These are phyloP conservation scores for Bergia puertoricense DNA, from an alignment of 92 coral and sea anemone species.

Conservation along the genomic window DNA sequence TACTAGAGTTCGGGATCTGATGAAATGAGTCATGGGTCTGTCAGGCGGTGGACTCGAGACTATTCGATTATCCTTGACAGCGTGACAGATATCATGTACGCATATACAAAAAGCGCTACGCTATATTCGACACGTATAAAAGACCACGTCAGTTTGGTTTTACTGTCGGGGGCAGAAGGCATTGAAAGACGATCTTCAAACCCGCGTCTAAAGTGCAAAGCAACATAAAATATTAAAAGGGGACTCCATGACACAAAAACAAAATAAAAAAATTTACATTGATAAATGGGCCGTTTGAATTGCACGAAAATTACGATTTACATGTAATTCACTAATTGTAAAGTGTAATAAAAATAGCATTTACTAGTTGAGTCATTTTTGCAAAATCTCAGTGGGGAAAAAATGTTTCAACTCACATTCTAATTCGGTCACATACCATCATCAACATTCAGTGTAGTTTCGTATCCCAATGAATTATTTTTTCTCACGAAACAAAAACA, in stretches of 20 bases:
- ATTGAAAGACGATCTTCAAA: not conserved
- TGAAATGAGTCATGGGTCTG: conserved; percentile 4
- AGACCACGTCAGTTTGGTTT: not conserved
- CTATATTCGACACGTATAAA: conserved; percentile 1
- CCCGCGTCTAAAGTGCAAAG: not conserved
- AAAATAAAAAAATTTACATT: no score
- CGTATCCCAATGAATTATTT: no score
- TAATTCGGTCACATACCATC: no score
- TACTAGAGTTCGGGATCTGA: not conserved
- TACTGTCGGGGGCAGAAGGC: not conserved
- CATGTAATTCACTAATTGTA: no score
- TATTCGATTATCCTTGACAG: not conserved
- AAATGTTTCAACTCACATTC: no score
- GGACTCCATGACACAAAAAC: not conserved
- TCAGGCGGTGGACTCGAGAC: not conserved
- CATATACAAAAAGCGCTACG: not conserved
- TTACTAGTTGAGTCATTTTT: no score
- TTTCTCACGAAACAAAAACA: no score
- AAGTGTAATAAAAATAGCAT: no score
- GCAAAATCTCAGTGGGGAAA: no score
- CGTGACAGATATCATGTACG: conserved; percentile 9
- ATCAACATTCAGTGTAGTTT: no score
- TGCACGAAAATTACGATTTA: not conserved
- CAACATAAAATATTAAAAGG: no score
- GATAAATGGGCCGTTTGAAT: not conserved